phyloP scores from a whole-genome alignment of 2,888 invertebrate species.

The Argyresthia goedartella region DNA sequence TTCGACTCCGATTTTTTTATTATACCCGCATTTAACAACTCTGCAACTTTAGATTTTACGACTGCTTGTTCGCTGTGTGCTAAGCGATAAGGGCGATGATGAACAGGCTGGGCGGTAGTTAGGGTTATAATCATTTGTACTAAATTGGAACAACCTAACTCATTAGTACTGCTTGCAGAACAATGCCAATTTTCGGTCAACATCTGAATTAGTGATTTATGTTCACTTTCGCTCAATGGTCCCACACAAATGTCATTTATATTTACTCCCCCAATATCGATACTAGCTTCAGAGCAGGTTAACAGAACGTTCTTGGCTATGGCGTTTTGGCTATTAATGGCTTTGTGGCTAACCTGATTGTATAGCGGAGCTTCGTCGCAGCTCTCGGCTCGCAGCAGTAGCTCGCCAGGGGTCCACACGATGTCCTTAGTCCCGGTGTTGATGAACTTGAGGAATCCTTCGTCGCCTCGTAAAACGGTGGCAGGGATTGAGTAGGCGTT shows the following conservation, averaged over 20 bases:
- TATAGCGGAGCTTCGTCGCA: not conserved
- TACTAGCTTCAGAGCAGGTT: not conserved
- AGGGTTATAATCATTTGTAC: not conserved
- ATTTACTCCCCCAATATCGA: not conserved
- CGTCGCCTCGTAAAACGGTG: not conserved
- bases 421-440: not conserved
- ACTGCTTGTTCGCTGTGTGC: not conserved
- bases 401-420: not conserved
- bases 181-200: not conserved
- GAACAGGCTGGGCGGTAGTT: not conserved
- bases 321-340: not conserved
- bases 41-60: not conserved
- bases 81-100: not conserved
- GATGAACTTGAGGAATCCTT: slow-evolving; percentile 3
- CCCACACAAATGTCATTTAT: not conserved
- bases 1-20: not conserved
- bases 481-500: slow-evolving; percentile 1
- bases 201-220: not conserved
- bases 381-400: slow-evolving; percentile 2
- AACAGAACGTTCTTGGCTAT: not conserved
- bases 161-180: not conserved
- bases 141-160: slow-evolving; percentile 1
- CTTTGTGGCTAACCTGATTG: not conserved
- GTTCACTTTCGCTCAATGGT: not conserved
- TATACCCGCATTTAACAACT: slow-evolving; percentile 1